Conservation (phyloP, 1,140 invertebrate genomes). For the Neotoxoptera formosana region DNA sequence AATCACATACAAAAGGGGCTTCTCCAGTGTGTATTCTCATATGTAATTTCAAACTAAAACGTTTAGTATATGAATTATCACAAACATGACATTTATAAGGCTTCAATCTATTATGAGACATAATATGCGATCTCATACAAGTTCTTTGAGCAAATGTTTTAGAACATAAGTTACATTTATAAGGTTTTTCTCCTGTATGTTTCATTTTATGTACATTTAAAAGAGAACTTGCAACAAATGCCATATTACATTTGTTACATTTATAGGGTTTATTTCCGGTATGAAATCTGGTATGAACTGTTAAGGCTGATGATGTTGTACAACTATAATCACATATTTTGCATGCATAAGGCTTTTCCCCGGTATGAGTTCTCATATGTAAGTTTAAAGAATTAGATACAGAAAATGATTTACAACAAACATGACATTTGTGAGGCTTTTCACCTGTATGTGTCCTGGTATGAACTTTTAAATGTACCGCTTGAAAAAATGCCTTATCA, state of each 20-base stretch:
- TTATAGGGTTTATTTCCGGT: background rate
- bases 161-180: background rate
- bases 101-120: background rate
- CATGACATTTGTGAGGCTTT: too few relatives aligned
- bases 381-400: too few relatives aligned
- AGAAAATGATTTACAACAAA: too few relatives aligned
- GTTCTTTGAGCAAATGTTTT: background rate
- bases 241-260: background rate
- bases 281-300: background rate
- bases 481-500: background rate
- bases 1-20: background rate
- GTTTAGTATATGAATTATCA: background rate
- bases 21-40: background rate
- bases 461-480: background rate
- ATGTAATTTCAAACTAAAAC: background rate
- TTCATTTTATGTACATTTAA: background rate
- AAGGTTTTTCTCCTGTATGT: background rate
- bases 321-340: background rate
- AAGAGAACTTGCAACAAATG: background rate
- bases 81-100: background rate
- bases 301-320: background rate
- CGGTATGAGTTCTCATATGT: slow-evolving; percentile 7
- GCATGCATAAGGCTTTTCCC: slow-evolving; percentile 25
- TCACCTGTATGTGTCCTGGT: background rate
- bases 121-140: background rate